Percentiles rank a stretch among this genome's conserved stretches.
phyloP scores from a whole-genome alignment of 35 echinoderm and acorn worm species.

The Ptychodera flava region DNA sequence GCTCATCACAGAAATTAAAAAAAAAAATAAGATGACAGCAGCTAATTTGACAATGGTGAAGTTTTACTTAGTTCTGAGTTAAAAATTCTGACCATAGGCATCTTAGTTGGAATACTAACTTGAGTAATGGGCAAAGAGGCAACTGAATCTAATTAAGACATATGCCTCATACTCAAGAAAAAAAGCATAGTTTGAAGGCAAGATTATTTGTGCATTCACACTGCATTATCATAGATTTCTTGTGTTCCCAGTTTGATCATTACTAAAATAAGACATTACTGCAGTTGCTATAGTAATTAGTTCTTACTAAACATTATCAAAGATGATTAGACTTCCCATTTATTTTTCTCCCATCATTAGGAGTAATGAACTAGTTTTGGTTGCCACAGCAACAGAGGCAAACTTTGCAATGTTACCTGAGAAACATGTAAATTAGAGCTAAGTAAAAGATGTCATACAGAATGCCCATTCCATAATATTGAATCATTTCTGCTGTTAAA shows the following conservation, averaged over 20 bases:
- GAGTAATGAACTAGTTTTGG: not conserved
- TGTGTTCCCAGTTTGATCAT: not conserved
- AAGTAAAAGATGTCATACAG: not conserved
- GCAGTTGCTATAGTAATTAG: not conserved
- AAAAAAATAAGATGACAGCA: no score
- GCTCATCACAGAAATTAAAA: not conserved
- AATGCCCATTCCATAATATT: not conserved
- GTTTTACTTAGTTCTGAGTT: no score
- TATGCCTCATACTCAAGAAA: not conserved
- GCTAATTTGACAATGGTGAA: no score
- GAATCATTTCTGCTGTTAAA: not conserved
- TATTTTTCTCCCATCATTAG: not conserved
- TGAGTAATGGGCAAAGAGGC: no score
- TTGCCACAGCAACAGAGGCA: not conserved
- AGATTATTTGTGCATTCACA: not conserved
- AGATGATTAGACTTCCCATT: not conserved
- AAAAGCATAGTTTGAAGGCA: not conserved
- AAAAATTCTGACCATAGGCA: no score
- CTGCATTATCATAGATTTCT: not conserved
- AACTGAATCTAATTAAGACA: not conserved
- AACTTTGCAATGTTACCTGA: not conserved
- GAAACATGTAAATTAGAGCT: not conserved
- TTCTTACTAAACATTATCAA: not conserved
- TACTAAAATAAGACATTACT: not conserved
- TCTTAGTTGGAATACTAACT: no score